phyloP scores from a whole-genome alignment of 2,797 vertebrate genomes.

The Rhodeus uyekii region DNA sequence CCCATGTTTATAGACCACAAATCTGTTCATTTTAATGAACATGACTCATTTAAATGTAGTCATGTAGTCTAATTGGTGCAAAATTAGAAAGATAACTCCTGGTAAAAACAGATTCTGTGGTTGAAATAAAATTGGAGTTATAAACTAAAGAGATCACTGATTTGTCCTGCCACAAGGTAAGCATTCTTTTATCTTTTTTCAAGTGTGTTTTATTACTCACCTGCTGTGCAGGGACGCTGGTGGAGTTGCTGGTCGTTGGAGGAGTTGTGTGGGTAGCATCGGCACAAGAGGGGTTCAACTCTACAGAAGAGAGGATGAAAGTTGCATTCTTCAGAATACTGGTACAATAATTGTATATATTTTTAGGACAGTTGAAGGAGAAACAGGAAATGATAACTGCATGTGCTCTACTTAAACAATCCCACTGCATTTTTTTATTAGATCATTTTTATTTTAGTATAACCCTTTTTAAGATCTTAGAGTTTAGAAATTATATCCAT shows the following conservation, averaged over 20 bases:
- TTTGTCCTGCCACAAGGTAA: constrained; percentile 3
- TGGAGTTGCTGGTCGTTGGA: constrained; percentile 39
- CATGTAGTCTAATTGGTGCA: background rate
- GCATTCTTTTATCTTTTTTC: background rate
- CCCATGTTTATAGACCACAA: background rate
- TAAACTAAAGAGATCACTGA: background rate
- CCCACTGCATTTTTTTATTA: background rate
- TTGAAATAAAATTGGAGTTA: background rate
- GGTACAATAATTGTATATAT: background rate
- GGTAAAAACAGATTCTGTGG: background rate
- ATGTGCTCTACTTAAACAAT: background rate
- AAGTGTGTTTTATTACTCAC: constrained; percentile 58
- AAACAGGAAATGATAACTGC: background rate
- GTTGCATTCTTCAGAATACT: too few species aligned
- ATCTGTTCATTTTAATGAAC: background rate
- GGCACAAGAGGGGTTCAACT: constrained; percentile 57
- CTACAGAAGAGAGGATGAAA: constrained; percentile 22
- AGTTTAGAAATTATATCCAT: too few species aligned
- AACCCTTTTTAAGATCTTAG: too few species aligned
- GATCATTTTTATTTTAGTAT: too few species aligned
- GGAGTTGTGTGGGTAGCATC: constrained; percentile 46
- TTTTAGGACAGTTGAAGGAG: background rate
- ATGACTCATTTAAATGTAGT: background rate
- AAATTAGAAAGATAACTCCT: background rate
- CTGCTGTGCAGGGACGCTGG: constrained; percentile 51